Conservation (phyloP, 2,113 vertebrate genomes). For the Rana temporaria region DNA sequence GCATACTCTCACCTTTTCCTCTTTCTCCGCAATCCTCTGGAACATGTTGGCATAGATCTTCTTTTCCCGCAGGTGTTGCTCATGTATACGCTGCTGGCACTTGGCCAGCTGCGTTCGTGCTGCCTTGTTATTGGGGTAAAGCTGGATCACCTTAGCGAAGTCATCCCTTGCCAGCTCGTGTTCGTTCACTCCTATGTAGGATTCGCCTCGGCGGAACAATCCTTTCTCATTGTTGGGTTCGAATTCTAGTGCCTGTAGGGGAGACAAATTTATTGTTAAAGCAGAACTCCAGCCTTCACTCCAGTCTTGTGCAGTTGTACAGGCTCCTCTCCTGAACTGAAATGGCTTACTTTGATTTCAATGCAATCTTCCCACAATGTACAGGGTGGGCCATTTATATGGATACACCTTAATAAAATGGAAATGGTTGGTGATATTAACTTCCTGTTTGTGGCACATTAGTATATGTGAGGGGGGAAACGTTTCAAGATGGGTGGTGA, state of each 20-base stretch:
- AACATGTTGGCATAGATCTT: slow-evolving; percentile 98
- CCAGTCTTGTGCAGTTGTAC: too few species aligned
- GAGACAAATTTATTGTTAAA: neutral
- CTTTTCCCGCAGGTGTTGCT: slow-evolving; percentile 93
- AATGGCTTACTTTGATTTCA: too few species aligned
- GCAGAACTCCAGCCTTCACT: too few species aligned
- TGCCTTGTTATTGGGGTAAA: slow-evolving; percentile 94
- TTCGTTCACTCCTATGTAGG: slow-evolving; percentile 88
- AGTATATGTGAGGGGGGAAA: too few species aligned
- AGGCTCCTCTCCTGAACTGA: too few species aligned
- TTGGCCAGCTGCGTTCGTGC: slow-evolving; percentile 85
- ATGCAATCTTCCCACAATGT: too few species aligned
- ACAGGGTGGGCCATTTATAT: too few species aligned
- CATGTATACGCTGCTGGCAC: slow-evolving; percentile 90
- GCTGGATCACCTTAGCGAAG: slow-evolving; percentile 88
- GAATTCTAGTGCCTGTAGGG: slow-evolving; percentile 84
- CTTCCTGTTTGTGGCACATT: too few species aligned
- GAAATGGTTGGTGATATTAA: too few species aligned
- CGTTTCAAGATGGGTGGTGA: too few species aligned
- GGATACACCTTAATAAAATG: too few species aligned
- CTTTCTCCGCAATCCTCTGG: slow-evolving; percentile 89
- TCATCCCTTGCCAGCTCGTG: slow-evolving; percentile 86
- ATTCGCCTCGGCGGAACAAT: slow-evolving; percentile 92
- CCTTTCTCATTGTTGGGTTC: slow-evolving; percentile 92
- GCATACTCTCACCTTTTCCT: slow-evolving; percentile 80